phyloP scores from a whole-genome alignment of 2,797 vertebrate genomes.

The Poecilia picta region DNA sequence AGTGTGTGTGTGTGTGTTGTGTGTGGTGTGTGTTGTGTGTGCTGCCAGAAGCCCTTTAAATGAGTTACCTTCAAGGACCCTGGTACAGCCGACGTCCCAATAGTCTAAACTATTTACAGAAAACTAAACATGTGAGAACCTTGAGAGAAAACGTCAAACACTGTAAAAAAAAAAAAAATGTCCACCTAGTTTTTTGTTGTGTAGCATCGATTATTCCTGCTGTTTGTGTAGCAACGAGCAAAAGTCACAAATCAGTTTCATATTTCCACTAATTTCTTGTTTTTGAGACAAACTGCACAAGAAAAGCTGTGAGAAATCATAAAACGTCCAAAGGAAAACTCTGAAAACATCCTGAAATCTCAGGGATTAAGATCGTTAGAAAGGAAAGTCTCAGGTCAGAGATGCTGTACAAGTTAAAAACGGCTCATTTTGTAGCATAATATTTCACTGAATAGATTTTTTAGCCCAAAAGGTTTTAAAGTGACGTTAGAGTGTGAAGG shows the following conservation, averaged over 20 bases:
- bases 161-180: not conserved
- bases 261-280: not conserved
- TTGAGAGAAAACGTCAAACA: constrained; percentile 9
- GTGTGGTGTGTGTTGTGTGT: constrained; percentile 15
- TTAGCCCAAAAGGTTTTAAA: not conserved
- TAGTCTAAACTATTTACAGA: constrained; percentile 27
- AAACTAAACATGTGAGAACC: constrained; percentile 14
- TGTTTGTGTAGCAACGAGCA: not conserved
- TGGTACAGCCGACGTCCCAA: constrained; percentile 5
- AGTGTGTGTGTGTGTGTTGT: constrained; percentile 17
- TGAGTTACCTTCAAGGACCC: constrained; percentile 11
- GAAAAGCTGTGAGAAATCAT: not conserved
- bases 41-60: constrained; percentile 40
- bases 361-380: too few relatives aligned
- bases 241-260: not conserved
- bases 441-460: not conserved
- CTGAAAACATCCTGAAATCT: not conserved
- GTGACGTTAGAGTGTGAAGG: not conserved
- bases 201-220: not conserved
- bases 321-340: not conserved
- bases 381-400: not conserved
- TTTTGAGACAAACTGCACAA: not conserved
- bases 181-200: not conserved
- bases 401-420: not conserved
- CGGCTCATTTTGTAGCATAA: not conserved